These are phyloP conservation scores for Tetragnatha montana DNA, from an alignment of 2,888 invertebrate species.

Conservation along the genomic window DNA sequence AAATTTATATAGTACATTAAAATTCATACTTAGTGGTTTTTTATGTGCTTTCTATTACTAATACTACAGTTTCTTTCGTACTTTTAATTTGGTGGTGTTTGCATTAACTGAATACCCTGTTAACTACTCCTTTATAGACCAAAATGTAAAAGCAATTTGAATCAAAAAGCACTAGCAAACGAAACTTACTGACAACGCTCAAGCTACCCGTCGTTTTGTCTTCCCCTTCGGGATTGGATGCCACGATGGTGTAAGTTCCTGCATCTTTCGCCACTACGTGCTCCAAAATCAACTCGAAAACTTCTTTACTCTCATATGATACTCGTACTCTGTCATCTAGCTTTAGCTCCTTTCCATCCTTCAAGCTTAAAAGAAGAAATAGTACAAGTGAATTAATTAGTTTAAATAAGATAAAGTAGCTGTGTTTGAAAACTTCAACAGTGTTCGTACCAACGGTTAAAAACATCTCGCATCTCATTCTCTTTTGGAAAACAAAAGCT, in stretches of 20 bases:
- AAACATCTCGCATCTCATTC: too few species aligned
- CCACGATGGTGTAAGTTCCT: constrained; percentile 89
- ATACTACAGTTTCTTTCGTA: too few species aligned
- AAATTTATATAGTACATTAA: too few species aligned
- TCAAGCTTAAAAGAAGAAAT: constrained; percentile 81
- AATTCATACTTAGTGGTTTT: too few species aligned
- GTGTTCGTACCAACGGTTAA: too few species aligned
- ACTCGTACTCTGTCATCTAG: constrained; percentile 82
- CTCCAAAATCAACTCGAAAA: constrained; percentile 90
- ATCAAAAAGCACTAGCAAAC: background rate
- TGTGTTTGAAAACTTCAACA: background rate
- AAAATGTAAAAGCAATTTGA: background rate
- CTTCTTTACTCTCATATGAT: constrained; percentile 87
- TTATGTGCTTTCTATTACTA: too few species aligned
- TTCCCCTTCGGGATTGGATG: constrained; percentile 89
- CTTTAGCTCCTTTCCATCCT: constrained; percentile 85
- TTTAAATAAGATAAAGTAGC: background rate
- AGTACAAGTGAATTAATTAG: background rate
- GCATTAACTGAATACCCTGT: too few species aligned
- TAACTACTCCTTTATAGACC: too few species aligned
- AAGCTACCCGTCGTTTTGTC: constrained; percentile 85
- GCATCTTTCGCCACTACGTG: constrained; percentile 87
- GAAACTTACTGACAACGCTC: constrained; percentile 82
- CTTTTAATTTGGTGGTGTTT: too few species aligned
- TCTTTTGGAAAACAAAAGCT: background rate